These are phyloP conservation scores for Heterotis niloticus DNA, from an alignment of 2,113 vertebrate species.

Conservation along the genomic window DNA sequence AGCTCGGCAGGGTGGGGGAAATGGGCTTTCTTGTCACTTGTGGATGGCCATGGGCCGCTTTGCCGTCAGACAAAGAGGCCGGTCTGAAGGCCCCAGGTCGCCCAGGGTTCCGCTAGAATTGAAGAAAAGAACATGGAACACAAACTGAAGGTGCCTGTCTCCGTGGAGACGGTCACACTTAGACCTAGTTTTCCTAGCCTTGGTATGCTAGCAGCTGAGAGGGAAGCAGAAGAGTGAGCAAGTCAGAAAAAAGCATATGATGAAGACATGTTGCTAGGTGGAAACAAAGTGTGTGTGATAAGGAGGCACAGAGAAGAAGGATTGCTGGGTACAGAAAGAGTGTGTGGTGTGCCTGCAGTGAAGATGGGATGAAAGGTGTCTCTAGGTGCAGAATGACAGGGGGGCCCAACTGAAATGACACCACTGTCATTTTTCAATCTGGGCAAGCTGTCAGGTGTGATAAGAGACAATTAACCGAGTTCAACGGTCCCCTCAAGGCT, in stretches of 20 bases:
- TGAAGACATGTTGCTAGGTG: slow-evolving; percentile 50
- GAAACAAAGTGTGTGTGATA: slow-evolving; percentile 50
- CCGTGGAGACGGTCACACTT: slow-evolving; percentile 15
- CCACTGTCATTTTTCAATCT: background rate
- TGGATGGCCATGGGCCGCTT: background rate
- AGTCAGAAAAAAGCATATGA: slow-evolving; percentile 41
- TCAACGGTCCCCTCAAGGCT: background rate
- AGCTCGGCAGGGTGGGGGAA: background rate
- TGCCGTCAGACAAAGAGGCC: background rate
- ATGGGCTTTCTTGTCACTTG: background rate
- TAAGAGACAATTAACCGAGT: background rate
- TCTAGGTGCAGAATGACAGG: slow-evolving; percentile 17
- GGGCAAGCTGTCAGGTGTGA: background rate
- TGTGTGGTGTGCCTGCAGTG: background rate
- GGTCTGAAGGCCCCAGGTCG: background rate
- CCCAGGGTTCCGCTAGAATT: background rate
- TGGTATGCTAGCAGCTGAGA: background rate
- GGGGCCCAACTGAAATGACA: background rate
- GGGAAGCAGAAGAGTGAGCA: background rate
- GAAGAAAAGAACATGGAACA: slow-evolving; percentile 14
- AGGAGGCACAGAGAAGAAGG: slow-evolving; percentile 37
- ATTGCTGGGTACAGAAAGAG: slow-evolving; percentile 16
- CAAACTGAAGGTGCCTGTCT: background rate
- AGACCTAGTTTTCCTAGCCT: slow-evolving; percentile 6
- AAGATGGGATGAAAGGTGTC: background rate